Percentiles rank a stretch among this genome's conserved stretches.
phyloP scores from a whole-genome alignment of 1,140 invertebrate species.

The Acyrthosiphon pisum region DNA sequence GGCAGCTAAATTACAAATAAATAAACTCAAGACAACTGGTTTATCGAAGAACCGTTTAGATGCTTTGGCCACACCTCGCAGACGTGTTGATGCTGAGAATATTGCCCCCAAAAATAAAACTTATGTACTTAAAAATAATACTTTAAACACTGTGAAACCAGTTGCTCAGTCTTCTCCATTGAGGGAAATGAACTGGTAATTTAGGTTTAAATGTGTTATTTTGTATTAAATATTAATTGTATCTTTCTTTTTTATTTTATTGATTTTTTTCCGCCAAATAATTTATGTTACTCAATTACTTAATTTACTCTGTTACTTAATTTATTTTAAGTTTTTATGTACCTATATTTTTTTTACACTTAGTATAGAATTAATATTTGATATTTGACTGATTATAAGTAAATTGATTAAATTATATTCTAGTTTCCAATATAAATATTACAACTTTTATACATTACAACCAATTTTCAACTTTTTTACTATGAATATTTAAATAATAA shows the following conservation, averaged over 20 bases:
- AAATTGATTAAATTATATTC: not conserved
- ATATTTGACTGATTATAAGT: constrained; percentile 21
- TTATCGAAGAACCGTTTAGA: constrained; percentile 44
- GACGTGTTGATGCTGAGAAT: constrained; percentile 44
- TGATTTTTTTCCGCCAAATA: not conserved
- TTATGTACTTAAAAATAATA: constrained; percentile 53
- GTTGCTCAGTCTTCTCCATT: constrained; percentile 53
- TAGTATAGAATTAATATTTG: not conserved
- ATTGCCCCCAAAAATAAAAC: constrained; percentile 47
- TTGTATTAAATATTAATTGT: not conserved
- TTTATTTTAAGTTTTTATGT: not conserved
- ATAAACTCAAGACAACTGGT: not conserved
- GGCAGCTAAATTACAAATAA: constrained; percentile 41
- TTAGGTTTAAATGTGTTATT: not conserved
- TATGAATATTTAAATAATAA: too few relatives aligned
- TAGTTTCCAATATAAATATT: not conserved
- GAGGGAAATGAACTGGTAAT: constrained; percentile 53
- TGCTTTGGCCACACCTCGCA: constrained; percentile 46
- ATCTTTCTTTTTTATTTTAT: not conserved
- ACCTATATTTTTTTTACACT: not conserved
- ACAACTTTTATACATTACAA: too few relatives aligned
- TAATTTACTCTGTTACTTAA: not conserved
- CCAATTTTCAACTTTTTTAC: too few relatives aligned
- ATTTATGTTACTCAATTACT: not conserved
- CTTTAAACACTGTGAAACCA: constrained; percentile 38